Evolutionary conservation across 2,797 vertebrate species (phyloP), one percentile per base, ranked within the genome.

Genomic region (Tadarida brasiliensis): DNA sequence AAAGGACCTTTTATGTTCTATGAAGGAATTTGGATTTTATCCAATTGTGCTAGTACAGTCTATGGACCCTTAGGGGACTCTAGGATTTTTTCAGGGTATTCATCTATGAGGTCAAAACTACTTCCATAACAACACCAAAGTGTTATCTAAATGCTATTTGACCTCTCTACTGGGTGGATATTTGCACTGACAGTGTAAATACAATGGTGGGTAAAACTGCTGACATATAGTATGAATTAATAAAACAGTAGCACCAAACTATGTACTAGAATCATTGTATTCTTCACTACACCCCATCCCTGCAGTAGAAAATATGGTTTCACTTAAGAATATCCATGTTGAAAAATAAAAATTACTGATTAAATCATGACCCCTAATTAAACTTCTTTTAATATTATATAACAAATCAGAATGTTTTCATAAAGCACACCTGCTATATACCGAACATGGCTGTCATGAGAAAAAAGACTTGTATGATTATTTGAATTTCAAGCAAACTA

Each of bases 21-120:
- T 39, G 28, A 91, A 90, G 20, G 22, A 93, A 95, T 87, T 1
- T 78, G n/a, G 33, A 84, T 92, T 91, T 91, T 57, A 93, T 56
- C n/a, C 88, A 82, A 35, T 10, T 84, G 77, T 89, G 54, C 28
- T 77, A 28, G 17, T 7, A n/a, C 1, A 71, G 39, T 59, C 17
- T 26, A 80, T 11, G 57, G 30, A 44, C 47, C 15, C 17, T 28
- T 7, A 63, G 16, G 6, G 7, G 22, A 17, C 7, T n/a, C 11
- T 7, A 26, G 65, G 35, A 54, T 19, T 17, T 30, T 90, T 90
- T 67, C 16, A 44, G n/a, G 14, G 49, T 6, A 2, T 14, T 44
- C 76, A 33, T 56, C 47, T 54, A 70, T 67, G 28, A 87, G 26
- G 87, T 96, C 81, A 85, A 87, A 90, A 76, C 65, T 80, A 87